Evolutionary conservation across 2,797 vertebrate species (phyloP).

Genomic region (Alosa sapidissima): DNA sequence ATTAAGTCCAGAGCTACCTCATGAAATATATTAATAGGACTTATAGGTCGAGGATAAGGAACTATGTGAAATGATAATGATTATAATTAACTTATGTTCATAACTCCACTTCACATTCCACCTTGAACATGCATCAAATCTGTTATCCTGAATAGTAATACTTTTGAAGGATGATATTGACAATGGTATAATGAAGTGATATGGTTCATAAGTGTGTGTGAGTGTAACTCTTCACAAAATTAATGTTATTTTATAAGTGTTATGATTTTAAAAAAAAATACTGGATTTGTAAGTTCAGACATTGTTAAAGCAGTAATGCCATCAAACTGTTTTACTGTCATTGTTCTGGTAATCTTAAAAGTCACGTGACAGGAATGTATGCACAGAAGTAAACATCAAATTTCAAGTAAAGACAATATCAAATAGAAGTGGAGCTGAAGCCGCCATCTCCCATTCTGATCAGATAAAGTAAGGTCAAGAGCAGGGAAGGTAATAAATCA

Average conservation of each 20-base stretch:
- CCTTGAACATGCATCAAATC: too few relatives aligned
- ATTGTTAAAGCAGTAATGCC: background rate
- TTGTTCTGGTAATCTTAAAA: background rate
- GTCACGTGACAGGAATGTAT: background rate
- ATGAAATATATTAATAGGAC: background rate
- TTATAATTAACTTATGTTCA: too few relatives aligned
- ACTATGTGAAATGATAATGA: too few relatives aligned
- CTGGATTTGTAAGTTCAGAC: background rate
- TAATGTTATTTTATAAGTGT: background rate
- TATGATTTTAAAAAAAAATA: background rate
- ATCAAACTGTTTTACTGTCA: background rate
- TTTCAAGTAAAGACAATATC: background rate
- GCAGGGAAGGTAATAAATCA: conserved; percentile 5
- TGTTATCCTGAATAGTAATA: too few relatives aligned
- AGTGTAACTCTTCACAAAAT: too few relatives aligned
- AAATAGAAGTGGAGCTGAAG: background rate
- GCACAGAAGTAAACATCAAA: background rate
- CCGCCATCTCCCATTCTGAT: background rate
- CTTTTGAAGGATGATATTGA: too few relatives aligned
- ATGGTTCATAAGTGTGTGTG: background rate
- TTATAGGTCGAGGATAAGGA: too few relatives aligned
- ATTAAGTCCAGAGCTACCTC: conserved; percentile 4
- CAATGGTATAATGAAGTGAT: too few relatives aligned
- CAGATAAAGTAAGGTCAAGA: conserved; percentile 12
- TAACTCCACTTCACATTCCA: too few relatives aligned